Evolutionary conservation across 2,797 vertebrate species (phyloP), one percentile per base, ranked within the genome.

Genomic region (Cheracebus regulus): DNA sequence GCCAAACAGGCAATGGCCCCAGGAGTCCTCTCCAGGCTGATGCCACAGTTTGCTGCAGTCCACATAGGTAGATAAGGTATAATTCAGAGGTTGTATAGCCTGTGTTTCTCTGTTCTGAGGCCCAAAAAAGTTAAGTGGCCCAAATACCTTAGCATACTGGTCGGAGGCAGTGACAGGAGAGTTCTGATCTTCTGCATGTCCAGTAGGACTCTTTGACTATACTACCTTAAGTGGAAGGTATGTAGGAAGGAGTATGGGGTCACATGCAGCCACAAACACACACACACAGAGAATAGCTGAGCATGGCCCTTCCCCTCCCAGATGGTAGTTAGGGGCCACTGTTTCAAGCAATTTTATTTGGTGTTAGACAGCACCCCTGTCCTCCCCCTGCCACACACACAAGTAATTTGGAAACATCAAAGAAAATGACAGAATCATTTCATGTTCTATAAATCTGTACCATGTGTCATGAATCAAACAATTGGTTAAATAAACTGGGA

Each of bases 301-400:
- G 78, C 30, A 52, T 0, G 41, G 14, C 5, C 64, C 4, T 28
- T 5, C 6, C 39, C 17, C 17, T 36, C 6, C n/a, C 46, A 48
- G 22, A 9, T 3, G 48, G 50, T 12, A 55, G 36, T n/a, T 39
- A 61, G 13, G 24, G 39, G 15, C 13, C 28, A n/a, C 4, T 13
- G 28, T 73, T 90, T 67, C 57, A 82, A 86, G 41, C 33, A 86
- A 80, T 94, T 82, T 88, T 91, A 88, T 82, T 75, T 85, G 10
- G 10, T 76, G 44, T 67, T 75, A 85, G 22, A 41, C 33, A 82
- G 10, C 15, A 84, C 8, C 14, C 41, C 15, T n/a, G 5, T 41
- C 22, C 5, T n/a, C 7, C 11, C 36, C 19, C 28, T 0, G 24
- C 17, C 46, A 39, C 19, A 72, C 0, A 83, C 33, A 46, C 14